Evolutionary conservation across 2,797 vertebrate species (phyloP).

Genomic region (Poeciliopsis presidionis): DNA sequence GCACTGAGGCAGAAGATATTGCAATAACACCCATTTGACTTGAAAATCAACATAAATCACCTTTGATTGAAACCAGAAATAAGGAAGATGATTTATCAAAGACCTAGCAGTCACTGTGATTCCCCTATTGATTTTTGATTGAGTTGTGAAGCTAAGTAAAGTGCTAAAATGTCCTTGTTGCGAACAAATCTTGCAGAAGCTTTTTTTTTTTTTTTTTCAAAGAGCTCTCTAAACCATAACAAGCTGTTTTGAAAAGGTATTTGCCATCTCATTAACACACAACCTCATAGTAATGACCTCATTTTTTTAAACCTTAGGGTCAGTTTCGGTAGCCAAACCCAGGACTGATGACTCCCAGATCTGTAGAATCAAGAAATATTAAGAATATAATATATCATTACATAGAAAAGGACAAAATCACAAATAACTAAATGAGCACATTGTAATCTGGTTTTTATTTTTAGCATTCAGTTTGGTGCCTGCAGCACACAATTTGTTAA

Average conservation of each 20-base stretch:
- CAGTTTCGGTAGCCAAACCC: not conserved
- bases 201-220: not conserved
- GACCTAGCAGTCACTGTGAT: not conserved
- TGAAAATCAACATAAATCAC: slow-evolving; percentile 4
- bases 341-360: not conserved
- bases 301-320: not conserved
- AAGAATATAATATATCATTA: too few relatives aligned
- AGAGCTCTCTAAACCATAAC: not conserved
- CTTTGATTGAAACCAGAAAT: not conserved
- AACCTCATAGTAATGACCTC: not conserved
- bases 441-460: slow-evolving; percentile 32
- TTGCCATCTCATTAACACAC: not conserved
- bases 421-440: slow-evolving; percentile 29
- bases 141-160: not conserved
- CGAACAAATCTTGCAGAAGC: not conserved
- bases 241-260: not conserved
- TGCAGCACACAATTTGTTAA: slow-evolving; percentile 42
- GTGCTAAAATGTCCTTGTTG: not conserved
- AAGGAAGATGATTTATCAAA: not conserved
- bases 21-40: slow-evolving; percentile 3
- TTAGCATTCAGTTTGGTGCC: slow-evolving; percentile 36
- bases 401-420: slow-evolving; percentile 16
- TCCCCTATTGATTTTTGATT: not conserved
- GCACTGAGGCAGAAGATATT: not conserved
- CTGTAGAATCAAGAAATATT: not conserved